These are phyloP conservation scores for Unio delphinus DNA, from an alignment of 2,888 invertebrate species.

Conservation along the genomic window DNA sequence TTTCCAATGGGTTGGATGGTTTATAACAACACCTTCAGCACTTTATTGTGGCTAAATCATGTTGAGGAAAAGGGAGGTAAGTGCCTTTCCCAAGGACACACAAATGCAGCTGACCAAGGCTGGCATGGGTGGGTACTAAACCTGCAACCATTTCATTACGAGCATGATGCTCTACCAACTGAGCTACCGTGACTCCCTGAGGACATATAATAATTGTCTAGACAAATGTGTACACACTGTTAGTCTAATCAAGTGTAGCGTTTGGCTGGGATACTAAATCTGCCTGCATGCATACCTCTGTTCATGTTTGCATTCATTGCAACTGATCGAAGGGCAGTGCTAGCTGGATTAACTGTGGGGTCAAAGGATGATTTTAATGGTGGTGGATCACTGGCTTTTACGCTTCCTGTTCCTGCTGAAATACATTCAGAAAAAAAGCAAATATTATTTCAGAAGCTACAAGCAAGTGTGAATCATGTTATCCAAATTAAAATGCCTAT, in stretches of 20 bases:
- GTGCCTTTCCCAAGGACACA: too few relatives aligned
- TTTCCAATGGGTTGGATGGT: neutral
- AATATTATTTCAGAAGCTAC: neutral
- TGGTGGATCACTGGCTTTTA: too few relatives aligned
- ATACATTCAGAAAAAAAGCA: slow-evolving; percentile 2
- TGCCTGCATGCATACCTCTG: slow-evolving; percentile 19
- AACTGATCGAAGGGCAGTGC: slow-evolving; percentile 34
- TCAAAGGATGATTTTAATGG: slow-evolving; percentile 3
- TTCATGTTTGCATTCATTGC: slow-evolving; percentile 34
- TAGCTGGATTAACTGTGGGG: slow-evolving; percentile 39
- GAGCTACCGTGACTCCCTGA: neutral
- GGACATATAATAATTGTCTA: neutral
- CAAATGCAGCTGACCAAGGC: too few relatives aligned
- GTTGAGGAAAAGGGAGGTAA: too few relatives aligned
- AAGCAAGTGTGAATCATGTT: too few relatives aligned
- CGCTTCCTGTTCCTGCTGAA: slow-evolving; percentile 6
- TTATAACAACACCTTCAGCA: neutral
- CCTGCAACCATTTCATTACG: too few relatives aligned
- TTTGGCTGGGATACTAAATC: slow-evolving; percentile 2
- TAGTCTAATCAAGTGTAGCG: neutral
- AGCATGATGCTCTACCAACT: too few relatives aligned
- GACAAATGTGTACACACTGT: neutral
- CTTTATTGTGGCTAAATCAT: neutral
- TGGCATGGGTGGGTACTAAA: too few relatives aligned
- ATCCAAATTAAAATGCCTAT: neutral